Evolutionary conservation across 2,888 invertebrate genomes (phyloP), one percentile per base, ranked within the genome.

Genomic region (Eupsilia transversa): DNA sequence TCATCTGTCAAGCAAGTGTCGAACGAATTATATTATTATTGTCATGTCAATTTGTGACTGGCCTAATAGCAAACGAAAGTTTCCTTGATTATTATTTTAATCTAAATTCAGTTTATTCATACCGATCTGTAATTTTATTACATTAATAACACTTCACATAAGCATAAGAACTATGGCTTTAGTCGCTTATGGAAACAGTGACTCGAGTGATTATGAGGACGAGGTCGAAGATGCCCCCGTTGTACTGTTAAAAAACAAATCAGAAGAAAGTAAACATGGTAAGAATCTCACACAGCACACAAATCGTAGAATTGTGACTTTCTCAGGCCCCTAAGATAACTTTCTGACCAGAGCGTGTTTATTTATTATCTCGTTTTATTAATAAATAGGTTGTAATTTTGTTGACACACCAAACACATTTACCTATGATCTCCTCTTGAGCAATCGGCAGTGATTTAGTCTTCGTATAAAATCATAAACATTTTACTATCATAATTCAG

Each of bases 171-270:
- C 10, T 56, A 97, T 97, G 97, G 97, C 97, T 61, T 93, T 97
- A 87, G 97, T 97, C 57, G 97, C 97, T 0, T 97, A 97, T 82
- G 97, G 96, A 43, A 96, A 97, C 83, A 96, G 96, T 90, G 97
- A 97, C 84, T 89, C 94, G 72, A 94, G 95, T 90, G 96, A 95
- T 64, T 93, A 90, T 66, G 94, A 95, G 82, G 94, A 94, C n/a
- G 92, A 92, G 0, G 89, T 89, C 33, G 87, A 87, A 74, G 86
- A 78, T 74, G 83, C 88, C 72, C 74, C 88, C 68, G 76, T 89
- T 60, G 92, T 90, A 63, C 85, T 93, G 60, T 67, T 91, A 61
- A 88, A 84, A 69, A 86, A 89, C 63, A 90, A 92, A 80, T 71
- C 77, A 60, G 87, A 91, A 65, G 88, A 91, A 88, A 89, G 38